Evolutionary conservation across 2,113 vertebrate genomes (phyloP), one percentile per base, ranked within the genome.

Genomic region (Pongo abelii): DNA sequence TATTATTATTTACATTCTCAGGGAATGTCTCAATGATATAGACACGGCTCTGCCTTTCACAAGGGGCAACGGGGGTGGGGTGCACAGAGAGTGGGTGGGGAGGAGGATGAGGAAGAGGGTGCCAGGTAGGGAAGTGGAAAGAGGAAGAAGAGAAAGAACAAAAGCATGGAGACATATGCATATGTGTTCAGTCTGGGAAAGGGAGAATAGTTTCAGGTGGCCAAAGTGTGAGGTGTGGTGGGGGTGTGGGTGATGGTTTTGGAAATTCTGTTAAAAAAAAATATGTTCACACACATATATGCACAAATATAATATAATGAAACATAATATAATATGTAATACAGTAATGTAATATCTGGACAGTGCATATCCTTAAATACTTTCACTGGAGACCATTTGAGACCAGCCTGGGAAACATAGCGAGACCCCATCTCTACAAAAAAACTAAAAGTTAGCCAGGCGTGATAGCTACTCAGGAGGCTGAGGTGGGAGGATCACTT

Each of bases 121-220:
- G 11, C 55, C 50, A 77, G 57, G 20, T 75, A 25, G 46, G 22
- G 40, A 89, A 70, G 72, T 40, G 48, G 30, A 35, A 40, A 43
- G n/a, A 52, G 8, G 52, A 48, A 30, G 83, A 43, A 40, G 22
- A 95, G 50, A 35, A 77, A 38, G 48, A 80, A 10, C 2, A 20
- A 38, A 27, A 40, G 14, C 32, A 0, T 0, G 5, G 86, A 79
- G 59, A 20, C 52, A 9, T 3, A 32, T 16, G 32, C 5, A 1
- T 6, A 27, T 48, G 4, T 35, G 23, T 25, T 69, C 25, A 17
- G 43, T 43, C 91, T 77, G 50, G 69, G 64, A 25, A 48, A 25
- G 14, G 11, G 4, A 23, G 30, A 32, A 55, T 9, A 35, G 75
- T 72, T 92, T 59, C 16, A 35, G n/a, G 48, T 1, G 67, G 38